Base-by-base conservation (phyloP, 1,140 invertebrate species). In the Akabosia matsudoensis region DNA sequence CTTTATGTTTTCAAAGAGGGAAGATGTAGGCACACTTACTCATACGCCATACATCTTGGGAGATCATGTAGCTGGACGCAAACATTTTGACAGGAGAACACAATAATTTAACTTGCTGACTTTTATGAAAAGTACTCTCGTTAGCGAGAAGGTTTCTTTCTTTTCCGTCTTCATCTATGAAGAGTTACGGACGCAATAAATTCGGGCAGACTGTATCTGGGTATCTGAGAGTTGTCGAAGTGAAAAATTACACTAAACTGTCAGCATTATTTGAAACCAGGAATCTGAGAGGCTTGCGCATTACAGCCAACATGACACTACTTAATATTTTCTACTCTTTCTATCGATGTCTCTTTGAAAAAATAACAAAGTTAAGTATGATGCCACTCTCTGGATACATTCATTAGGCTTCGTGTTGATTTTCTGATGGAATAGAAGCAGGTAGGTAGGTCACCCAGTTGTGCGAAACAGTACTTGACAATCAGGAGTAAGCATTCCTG, bases 41-140 rank as follows among this genome's bases (percentile, higher is more conserved):
- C n/a, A n/a, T n/a, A n/a, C n/a, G n/a, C n/a, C n/a, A 67, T 67
- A 67, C 28, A 67, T 67, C 37, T 45, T 45, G 37, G 7, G 61
- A 13, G 61, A 31, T 30, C 61, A 31, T 45, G 31, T 67, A 67
- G 61, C 61, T 67, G 61, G 61, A 28, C 78, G 77, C 76, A 77
- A 74, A 77, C 76, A 79, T 79, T 79, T 74, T 79, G 78, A 79
- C 78, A 79, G 76, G 74, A 67, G 74, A 70, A 56, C 33, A 75
- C 76, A 79, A 75, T 79, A 78, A 73, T 31, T 76, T 70, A 10
- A 45, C 28, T 3, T 52, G 45, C 61, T 78, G 70, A 34, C 31
- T 67, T 67, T 67, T 61, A 61, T 61, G 54, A 45, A 45, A 45
- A 18, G 37, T 45, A 10, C 37, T 45, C 54, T 61, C 54, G 54